Base-by-base conservation (phyloP, 2,888 invertebrate species). In the Acronicta leporina region DNA sequence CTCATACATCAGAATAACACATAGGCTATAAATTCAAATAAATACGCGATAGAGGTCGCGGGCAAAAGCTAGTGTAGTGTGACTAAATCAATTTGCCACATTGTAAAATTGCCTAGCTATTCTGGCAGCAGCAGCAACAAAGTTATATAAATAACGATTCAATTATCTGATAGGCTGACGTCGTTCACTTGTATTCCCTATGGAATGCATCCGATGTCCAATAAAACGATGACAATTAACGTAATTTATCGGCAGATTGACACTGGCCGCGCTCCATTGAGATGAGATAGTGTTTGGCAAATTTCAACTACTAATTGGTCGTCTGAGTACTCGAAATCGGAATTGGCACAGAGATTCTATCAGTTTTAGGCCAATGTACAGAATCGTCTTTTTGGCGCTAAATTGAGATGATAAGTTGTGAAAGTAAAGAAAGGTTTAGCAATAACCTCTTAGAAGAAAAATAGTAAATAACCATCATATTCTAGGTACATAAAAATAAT, bases 171-270 rank as follows among this genome's bases (percentile, higher is more conserved):
- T 55, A 33, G 56, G 59, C 59, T 60, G 77, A 77, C 74, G 61
- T 42, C 25, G 70, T 68, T 69, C 63, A 57, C 45, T 75, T 74
- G 51, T 63, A 68, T 68, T 81, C 81, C 77, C 79, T 47, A 50
- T 61, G 72, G 81, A 67, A 35, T 60, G 60, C 81, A 77, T 85
- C 84, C 81, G 76, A 82, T 87, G 86, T 84, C 87, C 82, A 88
- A 87, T 89, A 87, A 87, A 85, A 83, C 82, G 82, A 77, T 85
- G 84, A 84, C 86, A 85, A 86, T 85, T 81, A 85, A 80, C 76
- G 78, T 84, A 86, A 88, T 89, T 86, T 84, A 87, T 86, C 75
- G 86, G 59, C 70, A 76, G 84, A 88, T 82, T 80, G 87, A 83
- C 82, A 79, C 67, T 51, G 75, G 63, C 65, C 62, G 53, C 50